Evolutionary conservation across 2,113 vertebrate species (phyloP), one percentile per base, ranked within the genome.

Genomic region (Synchiropus splendidus): DNA sequence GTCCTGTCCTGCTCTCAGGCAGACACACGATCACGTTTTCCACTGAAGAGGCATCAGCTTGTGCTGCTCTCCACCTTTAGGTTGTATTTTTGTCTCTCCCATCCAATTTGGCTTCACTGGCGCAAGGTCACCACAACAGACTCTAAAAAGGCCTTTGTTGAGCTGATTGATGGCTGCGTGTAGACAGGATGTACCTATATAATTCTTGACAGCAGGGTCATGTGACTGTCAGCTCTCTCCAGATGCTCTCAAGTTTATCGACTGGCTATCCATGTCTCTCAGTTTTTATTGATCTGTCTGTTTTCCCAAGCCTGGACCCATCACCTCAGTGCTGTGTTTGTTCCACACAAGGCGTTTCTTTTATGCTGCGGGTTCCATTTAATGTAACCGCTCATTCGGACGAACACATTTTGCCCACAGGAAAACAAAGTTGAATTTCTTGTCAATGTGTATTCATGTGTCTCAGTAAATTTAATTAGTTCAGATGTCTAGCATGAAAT

Each of bases 21-120:
- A 67, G 54, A 67, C 48, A 46, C 48, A 54, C 49, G 44, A 57
- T 75, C 62, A 45, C 65, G 39, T 57, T 63, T 77, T 59, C 56
- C 49, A 50, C 54, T 55, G 57, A 58, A 70, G 48, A 27, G 49
- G 53, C 65, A 51, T 32, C 13, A 27, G 44, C 30, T 51, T 10
- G 8, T 5, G 21, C 47, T 46, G 44, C 21, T 6, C 36, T 50
- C 33, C 50, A 55, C 45, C 53, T 61, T 62, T 47, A 47, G 43
- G 57, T 42, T 58, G 39, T 50, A 37, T 61, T 65, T 71, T 49
- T 45, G 50, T 70, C 53, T 48, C 52, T 34, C 51, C 30, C 21
- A 4, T 61, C 45, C 49, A 34, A 55, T 48, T 38, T 47, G 36
- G 36, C 33, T 53, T 1, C 3, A 11, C 10, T 16, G 17, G 46